phyloP scores from a whole-genome alignment of 2,888 invertebrate species.

The Rhaphigaster nebulosa region DNA sequence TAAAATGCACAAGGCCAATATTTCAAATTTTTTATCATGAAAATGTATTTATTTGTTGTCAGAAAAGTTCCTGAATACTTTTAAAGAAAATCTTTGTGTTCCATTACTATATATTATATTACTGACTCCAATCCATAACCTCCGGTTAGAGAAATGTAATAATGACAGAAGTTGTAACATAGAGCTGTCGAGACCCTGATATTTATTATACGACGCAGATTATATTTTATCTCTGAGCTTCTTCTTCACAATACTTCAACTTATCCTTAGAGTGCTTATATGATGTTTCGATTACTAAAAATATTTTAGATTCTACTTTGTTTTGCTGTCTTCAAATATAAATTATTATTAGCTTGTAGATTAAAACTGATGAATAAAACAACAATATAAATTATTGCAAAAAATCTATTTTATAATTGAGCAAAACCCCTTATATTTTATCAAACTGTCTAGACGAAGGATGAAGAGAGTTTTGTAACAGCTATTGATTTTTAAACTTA shows the following conservation, averaged over 20 bases:
- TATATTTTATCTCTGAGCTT: background rate
- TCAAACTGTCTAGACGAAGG: no score
- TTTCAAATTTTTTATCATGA: background rate
- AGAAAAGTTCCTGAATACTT: background rate
- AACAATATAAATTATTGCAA: background rate
- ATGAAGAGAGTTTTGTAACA: no score
- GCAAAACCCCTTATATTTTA: no score
- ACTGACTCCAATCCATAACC: background rate
- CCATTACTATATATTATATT: conserved; percentile 3
- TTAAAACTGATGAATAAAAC: background rate
- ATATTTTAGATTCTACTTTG: no score
- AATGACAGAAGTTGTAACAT: conserved; percentile 24
- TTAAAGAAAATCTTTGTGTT: background rate
- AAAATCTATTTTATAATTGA: background rate
- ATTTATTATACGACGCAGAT: background rate
- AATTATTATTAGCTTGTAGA: no score
- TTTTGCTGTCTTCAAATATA: no score
- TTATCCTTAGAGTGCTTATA: background rate
- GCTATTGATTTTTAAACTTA: no score
- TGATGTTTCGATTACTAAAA: background rate
- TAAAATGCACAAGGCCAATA: no score
- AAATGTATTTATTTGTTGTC: background rate
- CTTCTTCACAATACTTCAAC: background rate
- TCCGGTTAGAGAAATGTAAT: background rate
- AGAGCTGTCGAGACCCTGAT: background rate